Evolutionary conservation across 2,113 vertebrate genomes (phyloP), one percentile per base, ranked within the genome.

Genomic region (Sinocyclocheilus maitianheensis): DNA sequence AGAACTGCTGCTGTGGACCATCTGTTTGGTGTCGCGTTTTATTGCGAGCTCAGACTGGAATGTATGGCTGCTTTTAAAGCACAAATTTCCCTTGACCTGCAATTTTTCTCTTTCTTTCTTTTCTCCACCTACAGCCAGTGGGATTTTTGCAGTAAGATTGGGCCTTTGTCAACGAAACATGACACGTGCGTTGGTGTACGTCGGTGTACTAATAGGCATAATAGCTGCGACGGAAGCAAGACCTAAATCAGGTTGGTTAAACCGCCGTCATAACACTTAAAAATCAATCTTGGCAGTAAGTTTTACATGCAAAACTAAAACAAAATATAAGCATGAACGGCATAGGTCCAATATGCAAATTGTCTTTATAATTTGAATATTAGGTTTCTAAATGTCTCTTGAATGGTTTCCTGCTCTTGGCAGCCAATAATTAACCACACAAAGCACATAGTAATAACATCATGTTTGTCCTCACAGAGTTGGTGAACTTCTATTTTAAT

Each of bases 181-280:
- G 95, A 95, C 90, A 75, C 89, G 87, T 55, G 87, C 95, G 78
- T 53, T 88, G 0, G 0, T 89, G 30, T 24, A 86, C 7, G 74
- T 90, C 58, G 62, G 96, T 18, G 37, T 96, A 24, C 92, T 97
- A 87, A 74, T 95, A 81, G 91, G 87, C 89, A 81, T 95, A 87
- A 93, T 92, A 40, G 91, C 91, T 2, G 26, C 80, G 0, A 83
- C 94, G 88, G 87, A 92, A 67, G 96, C 94, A 87, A 92, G 92
- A 63, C 94, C 94, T 4, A 92, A 94, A 91, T 71, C 90, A 93
- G 94, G 94, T 95, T 30, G 88, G 83, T 69, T 53, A 60, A 87
- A 78, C 65, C 51, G 4, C 53, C 2, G 5, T 63, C 4, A n/a
- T 55, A 55, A 71, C 20, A 51, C 3, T 22, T 84, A 26, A 77